Percentiles rank a stretch among this genome's conserved stretches.
phyloP scores from a whole-genome alignment of 2,113 vertebrate species.

The Poeciliopsis prolifica region DNA sequence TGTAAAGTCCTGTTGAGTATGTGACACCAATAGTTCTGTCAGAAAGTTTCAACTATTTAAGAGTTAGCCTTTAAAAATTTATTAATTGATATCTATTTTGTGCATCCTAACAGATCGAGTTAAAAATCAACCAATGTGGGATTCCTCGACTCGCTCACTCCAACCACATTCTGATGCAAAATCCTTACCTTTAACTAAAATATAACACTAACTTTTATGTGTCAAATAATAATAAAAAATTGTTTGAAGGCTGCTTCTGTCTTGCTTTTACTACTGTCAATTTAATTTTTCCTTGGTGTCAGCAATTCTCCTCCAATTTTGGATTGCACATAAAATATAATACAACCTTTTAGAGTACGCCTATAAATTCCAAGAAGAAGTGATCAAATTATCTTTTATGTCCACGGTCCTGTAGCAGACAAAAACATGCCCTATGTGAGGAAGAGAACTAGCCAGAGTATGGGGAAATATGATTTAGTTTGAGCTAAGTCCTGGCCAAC shows the following conservation, averaged over 20 bases:
- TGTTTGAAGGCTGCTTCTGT: neutral
- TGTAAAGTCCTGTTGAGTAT: too few species aligned
- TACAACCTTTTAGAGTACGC: slow-evolving; percentile 9
- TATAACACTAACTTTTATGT: neutral
- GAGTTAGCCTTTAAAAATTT: too few species aligned
- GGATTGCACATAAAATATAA: neutral
- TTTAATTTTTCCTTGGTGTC: neutral
- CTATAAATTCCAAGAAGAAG: slow-evolving; percentile 5
- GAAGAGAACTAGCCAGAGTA: slow-evolving; percentile 8
- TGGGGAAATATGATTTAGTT: slow-evolving; percentile 37
- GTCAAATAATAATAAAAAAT: slow-evolving; percentile 14
- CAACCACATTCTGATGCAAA: too few species aligned
- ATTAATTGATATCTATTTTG: neutral
- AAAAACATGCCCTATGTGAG: slow-evolving; percentile 23
- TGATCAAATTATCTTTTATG: slow-evolving; percentile 34
- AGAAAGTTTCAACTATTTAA: neutral
- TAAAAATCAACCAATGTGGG: neutral
- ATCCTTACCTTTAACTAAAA: neutral
- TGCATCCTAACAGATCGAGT: neutral
- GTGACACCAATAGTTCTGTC: neutral
- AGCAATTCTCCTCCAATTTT: neutral
- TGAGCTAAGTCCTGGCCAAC: slow-evolving; percentile 29
- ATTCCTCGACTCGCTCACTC: too few species aligned
- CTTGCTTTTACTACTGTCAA: neutral
- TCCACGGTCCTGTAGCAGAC: slow-evolving; percentile 8